Percentiles rank a stretch among this genome's conserved stretches.
phyloP scores from a whole-genome alignment of 2,888 invertebrate species.

The Pseudococcus viburni region DNA sequence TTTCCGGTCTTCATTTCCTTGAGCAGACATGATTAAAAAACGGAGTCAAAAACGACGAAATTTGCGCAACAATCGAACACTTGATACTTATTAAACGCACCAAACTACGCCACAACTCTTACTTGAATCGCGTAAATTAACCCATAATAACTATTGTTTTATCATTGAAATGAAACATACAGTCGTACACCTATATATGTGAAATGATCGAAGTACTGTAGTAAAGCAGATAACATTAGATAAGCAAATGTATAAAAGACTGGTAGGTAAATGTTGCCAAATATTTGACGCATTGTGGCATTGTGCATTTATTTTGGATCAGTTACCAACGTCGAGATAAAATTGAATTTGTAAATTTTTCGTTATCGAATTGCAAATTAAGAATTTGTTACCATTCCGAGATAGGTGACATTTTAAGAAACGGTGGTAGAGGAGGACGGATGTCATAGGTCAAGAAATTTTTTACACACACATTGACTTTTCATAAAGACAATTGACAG shows the following conservation, averaged over 20 bases:
- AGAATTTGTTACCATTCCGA: not conserved
- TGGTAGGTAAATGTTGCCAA: conserved; percentile 6
- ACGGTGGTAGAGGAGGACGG: no score
- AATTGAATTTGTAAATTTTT: not conserved
- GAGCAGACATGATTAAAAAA: not conserved
- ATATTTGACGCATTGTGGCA: not conserved
- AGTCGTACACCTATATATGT: not conserved
- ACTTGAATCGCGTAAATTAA: not conserved
- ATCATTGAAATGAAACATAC: not conserved
- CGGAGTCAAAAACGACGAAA: not conserved
- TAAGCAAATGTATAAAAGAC: not conserved
- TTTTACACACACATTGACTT: no score
- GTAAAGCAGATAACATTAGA: not conserved
- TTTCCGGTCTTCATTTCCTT: not conserved
- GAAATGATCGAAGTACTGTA: not conserved
- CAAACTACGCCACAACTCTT: not conserved
- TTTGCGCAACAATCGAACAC: not conserved
- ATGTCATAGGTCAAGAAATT: no score
- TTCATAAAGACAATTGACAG: no score
- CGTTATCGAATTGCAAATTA: not conserved
- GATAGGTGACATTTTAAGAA: not conserved
- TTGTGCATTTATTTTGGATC: not conserved
- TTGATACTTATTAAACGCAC: conserved; percentile 11
- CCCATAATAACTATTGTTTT: conserved; percentile 6
- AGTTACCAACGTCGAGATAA: not conserved